Evolutionary conservation across 2,113 vertebrate genomes (phyloP).

Genomic region (Indicator maculatus): DNA sequence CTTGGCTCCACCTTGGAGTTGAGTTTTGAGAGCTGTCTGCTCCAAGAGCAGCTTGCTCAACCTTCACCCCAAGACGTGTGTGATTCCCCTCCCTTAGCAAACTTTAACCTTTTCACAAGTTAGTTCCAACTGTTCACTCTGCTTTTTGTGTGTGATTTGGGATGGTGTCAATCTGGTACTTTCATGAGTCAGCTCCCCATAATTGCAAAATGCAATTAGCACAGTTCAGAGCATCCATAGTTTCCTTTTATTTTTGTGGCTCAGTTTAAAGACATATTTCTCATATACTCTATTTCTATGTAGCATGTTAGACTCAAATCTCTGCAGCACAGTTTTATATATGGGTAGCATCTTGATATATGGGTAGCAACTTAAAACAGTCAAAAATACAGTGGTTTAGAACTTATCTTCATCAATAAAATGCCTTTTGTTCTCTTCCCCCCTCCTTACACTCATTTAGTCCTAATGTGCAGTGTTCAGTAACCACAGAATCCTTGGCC

Average conservation of each 20-base stretch:
- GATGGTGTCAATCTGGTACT: slow-evolving; percentile 35
- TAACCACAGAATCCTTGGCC: background rate
- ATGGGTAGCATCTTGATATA: background rate
- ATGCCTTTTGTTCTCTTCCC: background rate
- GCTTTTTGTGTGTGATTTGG: background rate
- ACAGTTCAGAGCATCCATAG: background rate
- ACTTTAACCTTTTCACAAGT: slow-evolving; percentile 46
- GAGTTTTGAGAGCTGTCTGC: background rate
- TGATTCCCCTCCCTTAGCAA: background rate
- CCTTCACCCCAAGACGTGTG: background rate
- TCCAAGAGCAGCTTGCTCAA: background rate
- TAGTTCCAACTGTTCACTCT: slow-evolving; percentile 29
- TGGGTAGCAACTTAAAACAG: background rate
- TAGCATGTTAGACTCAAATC: background rate
- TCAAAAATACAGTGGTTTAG: background rate
- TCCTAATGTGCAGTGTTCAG: background rate
- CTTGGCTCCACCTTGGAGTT: background rate
- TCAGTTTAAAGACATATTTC: slow-evolving; percentile 27
- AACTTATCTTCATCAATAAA: background rate
- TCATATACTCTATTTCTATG: background rate
- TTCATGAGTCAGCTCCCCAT: slow-evolving; percentile 33
- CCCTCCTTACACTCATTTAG: background rate
- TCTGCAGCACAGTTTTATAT: background rate
- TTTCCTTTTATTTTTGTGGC: background rate
- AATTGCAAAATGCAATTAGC: slow-evolving; percentile 44